Conservation (phyloP, 2,797 vertebrate genomes). For the Diplodus puntazzo region DNA sequence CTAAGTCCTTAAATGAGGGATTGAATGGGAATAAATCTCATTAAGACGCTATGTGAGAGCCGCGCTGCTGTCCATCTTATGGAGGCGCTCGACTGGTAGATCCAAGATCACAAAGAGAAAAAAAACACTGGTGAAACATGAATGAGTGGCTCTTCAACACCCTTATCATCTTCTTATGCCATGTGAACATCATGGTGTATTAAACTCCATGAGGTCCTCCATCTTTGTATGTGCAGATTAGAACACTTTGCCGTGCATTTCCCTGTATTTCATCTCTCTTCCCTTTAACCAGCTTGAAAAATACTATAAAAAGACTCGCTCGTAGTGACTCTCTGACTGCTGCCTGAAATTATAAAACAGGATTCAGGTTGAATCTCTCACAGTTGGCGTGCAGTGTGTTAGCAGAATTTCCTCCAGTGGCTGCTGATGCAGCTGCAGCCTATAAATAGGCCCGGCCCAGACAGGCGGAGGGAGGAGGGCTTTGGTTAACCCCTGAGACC, state of each 20-base stretch:
- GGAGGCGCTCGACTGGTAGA: constrained; percentile 29
- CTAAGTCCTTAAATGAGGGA: constrained; percentile 76
- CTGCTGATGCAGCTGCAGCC: constrained; percentile 78
- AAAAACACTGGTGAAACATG: constrained; percentile 13
- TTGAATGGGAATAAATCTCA: constrained; percentile 81
- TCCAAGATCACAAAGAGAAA: constrained; percentile 44
- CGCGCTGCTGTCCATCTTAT: constrained; percentile 41
- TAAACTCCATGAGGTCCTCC: constrained; percentile 27
- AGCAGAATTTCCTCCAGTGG: constrained; percentile 72
- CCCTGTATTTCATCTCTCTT: constrained; percentile 24
- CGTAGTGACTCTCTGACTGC: constrained; percentile 38
- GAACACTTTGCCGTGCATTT: constrained; percentile 10
- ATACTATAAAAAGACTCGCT: constrained; percentile 28
- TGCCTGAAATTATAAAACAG: constrained; percentile 53
- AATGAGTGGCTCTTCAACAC: constrained; percentile 35
- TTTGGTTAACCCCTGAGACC: constrained; percentile 76
- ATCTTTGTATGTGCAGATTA: constrained; percentile 31
- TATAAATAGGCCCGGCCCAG: constrained; percentile 81
- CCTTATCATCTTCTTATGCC: constrained; percentile 34
- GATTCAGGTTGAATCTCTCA: constrained; percentile 72
- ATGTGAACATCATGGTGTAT: constrained; percentile 31
- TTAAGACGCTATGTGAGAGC: constrained; percentile 73
- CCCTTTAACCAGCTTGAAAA: constrained; percentile 20
- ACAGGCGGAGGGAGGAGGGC: constrained; percentile 63
- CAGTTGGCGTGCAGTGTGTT: constrained; percentile 66